These are phyloP conservation scores for Apodemia mormo DNA, from an alignment of 2,888 invertebrate genomes.

Conservation along the genomic window DNA sequence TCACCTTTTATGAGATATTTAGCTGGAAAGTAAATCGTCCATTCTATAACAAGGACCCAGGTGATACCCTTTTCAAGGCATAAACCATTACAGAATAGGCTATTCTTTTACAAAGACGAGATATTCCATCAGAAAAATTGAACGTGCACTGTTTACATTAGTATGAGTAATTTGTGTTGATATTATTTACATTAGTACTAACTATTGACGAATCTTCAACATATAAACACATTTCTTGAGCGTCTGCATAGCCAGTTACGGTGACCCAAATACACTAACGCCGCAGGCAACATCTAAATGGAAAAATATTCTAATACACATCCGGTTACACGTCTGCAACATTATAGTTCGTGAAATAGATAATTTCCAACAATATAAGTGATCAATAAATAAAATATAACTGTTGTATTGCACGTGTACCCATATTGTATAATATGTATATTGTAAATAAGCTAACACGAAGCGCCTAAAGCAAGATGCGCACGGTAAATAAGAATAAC, in stretches of 20 bases:
- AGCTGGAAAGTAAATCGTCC: no score
- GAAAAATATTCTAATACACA: neutral
- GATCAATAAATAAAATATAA: constrained; percentile 35
- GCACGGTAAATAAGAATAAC: constrained; percentile 79
- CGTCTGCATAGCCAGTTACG: neutral
- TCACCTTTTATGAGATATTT: no score
- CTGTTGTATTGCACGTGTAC: constrained; percentile 33
- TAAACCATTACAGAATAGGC: no score
- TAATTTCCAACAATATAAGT: constrained; percentile 17
- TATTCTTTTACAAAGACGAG: no score
- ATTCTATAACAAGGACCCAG: no score
- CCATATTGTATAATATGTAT: constrained; percentile 36
- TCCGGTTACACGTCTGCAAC: neutral
- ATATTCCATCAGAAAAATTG: no score
- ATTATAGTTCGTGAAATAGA: neutral
- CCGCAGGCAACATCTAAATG: neutral
- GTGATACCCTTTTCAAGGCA: no score
- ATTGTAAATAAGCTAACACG: constrained; percentile 53
- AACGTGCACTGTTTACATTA: neutral
- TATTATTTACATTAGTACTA: neutral
- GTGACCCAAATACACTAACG: neutral
- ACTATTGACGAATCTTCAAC: neutral
- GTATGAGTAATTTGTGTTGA: no score
- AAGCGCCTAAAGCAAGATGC: constrained; percentile 72
- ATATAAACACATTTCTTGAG: neutral